Evolutionary conservation across 2,888 invertebrate genomes (phyloP), one percentile per base, ranked within the genome.

Genomic region (Cephus pulcher): DNA sequence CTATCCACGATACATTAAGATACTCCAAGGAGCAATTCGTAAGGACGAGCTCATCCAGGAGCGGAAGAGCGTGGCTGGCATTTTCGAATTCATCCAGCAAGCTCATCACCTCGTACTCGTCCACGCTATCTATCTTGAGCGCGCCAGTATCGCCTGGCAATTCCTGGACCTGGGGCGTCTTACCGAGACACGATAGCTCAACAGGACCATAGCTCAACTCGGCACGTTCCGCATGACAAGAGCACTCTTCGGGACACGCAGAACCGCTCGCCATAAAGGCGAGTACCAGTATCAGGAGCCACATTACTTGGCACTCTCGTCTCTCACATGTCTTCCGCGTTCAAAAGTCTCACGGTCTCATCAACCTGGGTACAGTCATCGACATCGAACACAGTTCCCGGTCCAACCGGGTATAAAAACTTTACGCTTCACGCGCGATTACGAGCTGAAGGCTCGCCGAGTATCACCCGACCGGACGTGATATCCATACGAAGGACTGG

Each of bases 211-310:
- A 2, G 56, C 56, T 56, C 23, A 56, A 56, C 56, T 56, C 56
- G 23, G 23, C 23, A 56, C 23, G 6, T 56, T 78, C 56, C 37
- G 33, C 79, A 73, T 80, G 81, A 75, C 85, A 85, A 76, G 88
- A 83, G 82, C 91, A 90, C 75, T 83, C 81, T 78, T 89, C 87
- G n/a, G 90, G 89, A 82, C 91, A 91, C 78, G 88, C 87, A 77
- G 87, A 87, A 82, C 89, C 86, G 85, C 89, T 88, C 88, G 90
- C 90, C 90, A 88, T 88, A 81, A 88, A 86, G 89, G 89, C 90
- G 86, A 91, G 87, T 84, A 90, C 85, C 79, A 91, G 83, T 79
- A 85, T 85, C 87, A 88, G 85, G 82, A 88, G 86, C 89, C 89
- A 89, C 90, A 90, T 90, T 81, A 85, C 87, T 85, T 15, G 32